phyloP scores from a whole-genome alignment of 2,888 invertebrate genomes.

The Amphipoea oculea region DNA sequence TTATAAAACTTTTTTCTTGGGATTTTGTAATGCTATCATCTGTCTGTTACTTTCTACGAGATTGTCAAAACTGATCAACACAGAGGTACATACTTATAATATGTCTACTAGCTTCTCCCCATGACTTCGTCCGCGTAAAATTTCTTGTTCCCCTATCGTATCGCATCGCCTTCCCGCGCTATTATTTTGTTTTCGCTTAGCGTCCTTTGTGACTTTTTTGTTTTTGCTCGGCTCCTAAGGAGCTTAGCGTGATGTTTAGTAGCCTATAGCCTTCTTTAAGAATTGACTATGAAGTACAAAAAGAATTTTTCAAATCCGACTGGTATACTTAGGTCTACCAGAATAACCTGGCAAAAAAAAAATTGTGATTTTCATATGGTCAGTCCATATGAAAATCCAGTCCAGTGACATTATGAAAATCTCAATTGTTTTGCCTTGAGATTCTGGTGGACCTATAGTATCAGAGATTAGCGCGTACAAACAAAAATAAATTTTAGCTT shows the following conservation, averaged over 20 bases:
- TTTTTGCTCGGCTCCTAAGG: not conserved
- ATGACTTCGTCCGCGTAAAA: not conserved
- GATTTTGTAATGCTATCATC: slow-evolving; percentile 39
- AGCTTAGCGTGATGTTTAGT: not conserved
- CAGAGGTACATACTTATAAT: not conserved
- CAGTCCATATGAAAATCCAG: no score
- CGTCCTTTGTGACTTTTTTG: not conserved
- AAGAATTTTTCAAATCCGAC: not conserved
- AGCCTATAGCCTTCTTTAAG: not conserved
- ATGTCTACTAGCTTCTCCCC: not conserved
- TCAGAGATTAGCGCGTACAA: no score
- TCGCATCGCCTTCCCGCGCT: not conserved
- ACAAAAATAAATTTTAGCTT: no score
- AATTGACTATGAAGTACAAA: not conserved
- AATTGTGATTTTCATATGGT: no score
- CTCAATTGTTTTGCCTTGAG: no score
- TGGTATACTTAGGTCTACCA: no score
- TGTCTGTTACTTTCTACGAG: slow-evolving; percentile 51
- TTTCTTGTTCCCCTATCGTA: not conserved
- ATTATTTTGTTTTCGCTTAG: not conserved
- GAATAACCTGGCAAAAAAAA: no score
- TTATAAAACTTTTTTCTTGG: slow-evolving; percentile 51
- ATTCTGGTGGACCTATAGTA: no score
- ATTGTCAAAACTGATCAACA: slow-evolving; percentile 11
- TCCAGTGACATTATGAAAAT: no score